Percentiles rank a stretch among this genome's conserved stretches.
These are phyloP conservation scores for Galagoides demidoff DNA, from an alignment of 2,797 vertebrate genomes.

Conservation along the genomic window DNA sequence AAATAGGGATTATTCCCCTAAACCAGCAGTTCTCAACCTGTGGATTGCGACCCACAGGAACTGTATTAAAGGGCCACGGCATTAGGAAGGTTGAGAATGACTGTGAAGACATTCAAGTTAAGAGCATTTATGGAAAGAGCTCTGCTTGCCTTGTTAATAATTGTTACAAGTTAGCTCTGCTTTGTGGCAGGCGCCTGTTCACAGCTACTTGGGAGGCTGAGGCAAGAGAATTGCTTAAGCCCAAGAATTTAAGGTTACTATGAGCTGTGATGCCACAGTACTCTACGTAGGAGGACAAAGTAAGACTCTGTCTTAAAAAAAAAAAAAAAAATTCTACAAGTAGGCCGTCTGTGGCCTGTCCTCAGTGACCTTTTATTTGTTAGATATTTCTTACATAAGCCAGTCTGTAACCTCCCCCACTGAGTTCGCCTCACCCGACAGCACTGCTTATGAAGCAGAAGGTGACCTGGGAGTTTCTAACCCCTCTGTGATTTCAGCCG, in stretches of 20 bases:
- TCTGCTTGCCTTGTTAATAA: neutral
- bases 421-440: neutral
- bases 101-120: neutral
- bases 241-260: no score
- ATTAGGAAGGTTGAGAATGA: no score
- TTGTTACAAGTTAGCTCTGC: no score
- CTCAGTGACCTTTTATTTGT: neutral
- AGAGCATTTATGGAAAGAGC: neutral
- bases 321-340: neutral
- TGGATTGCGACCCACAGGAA: no score
- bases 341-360: neutral
- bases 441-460: neutral
- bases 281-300: no score
- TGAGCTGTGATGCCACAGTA: no score
- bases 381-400: neutral
- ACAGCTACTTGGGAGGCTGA: no score
- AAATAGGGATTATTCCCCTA: neutral
- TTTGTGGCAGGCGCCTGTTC: no score
- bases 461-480: neutral
- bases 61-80: no score
- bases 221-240: no score
- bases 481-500: conserved; percentile 86
- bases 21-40: neutral
- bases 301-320: no score
- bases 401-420: neutral